Evolutionary conservation across 2,888 invertebrate genomes (phyloP).

Genomic region (Stenotaenia linearis): DNA sequence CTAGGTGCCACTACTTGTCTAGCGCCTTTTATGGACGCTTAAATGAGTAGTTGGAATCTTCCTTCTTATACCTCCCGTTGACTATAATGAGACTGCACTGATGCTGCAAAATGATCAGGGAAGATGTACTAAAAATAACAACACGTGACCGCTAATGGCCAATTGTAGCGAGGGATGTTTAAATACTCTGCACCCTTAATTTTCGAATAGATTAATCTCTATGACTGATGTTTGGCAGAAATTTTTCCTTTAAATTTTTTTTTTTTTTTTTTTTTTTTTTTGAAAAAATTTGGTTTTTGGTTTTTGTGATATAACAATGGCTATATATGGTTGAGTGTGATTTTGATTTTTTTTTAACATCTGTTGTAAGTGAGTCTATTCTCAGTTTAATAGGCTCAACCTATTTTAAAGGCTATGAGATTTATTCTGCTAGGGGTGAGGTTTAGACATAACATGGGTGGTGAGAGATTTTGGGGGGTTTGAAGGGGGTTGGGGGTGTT

Average conservation of each 20-base stretch:
- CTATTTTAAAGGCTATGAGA: not conserved
- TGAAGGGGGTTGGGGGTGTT: no score
- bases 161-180: not conserved
- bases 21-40: conserved; percentile 34
- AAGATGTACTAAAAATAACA: conserved; percentile 12
- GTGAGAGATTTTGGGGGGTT: no score
- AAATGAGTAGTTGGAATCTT: conserved; percentile 34
- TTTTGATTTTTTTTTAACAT: not conserved
- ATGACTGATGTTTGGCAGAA: not conserved
- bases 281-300: no score
- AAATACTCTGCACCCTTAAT: not conserved
- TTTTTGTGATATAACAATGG: not conserved
- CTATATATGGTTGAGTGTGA: not conserved
- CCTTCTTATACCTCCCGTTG: not conserved
- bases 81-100: conserved; percentile 7
- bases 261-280: not conserved
- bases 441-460: no score
- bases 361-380: not conserved
- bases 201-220: not conserved
- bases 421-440: not conserved
- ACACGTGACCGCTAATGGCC: not conserved
- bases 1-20: conserved; percentile 3
- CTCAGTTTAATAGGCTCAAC: not conserved
- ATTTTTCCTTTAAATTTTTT: not conserved
- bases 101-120: conserved; percentile 30